Evolutionary conservation across 2,888 invertebrate genomes (phyloP).

Genomic region (Allophyes oxyacanthae): DNA sequence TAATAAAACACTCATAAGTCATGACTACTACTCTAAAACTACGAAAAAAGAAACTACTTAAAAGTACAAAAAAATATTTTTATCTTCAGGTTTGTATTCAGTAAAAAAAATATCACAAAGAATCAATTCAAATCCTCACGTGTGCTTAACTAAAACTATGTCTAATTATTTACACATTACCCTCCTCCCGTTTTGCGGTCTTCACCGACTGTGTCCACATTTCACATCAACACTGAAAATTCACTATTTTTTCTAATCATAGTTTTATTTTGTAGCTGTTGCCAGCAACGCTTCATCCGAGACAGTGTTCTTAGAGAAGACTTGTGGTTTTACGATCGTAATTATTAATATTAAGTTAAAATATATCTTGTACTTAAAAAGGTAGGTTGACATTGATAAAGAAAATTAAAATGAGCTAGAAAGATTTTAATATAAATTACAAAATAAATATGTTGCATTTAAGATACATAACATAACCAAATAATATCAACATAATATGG

Average conservation of each 20-base stretch:
- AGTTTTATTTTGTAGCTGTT: conserved; percentile 64
- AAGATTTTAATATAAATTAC: background rate
- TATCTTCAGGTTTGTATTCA: conserved; percentile 51
- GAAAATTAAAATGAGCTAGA: background rate
- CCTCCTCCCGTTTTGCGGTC: conserved; percentile 69
- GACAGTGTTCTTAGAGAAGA: conserved; percentile 84
- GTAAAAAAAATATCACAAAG: conserved; percentile 69
- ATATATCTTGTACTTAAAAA: too few relatives aligned
- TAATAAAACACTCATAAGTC: conserved; percentile 32
- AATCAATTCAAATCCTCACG: conserved; percentile 84
- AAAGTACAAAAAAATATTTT: conserved; percentile 30
- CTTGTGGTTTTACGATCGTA: conserved; percentile 35
- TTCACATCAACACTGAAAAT: conserved; percentile 68
- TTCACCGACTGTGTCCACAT: conserved; percentile 65
- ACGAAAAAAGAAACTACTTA: background rate
- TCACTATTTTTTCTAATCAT: conserved; percentile 71
- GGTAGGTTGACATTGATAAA: background rate
- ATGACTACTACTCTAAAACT: conserved; percentile 15
- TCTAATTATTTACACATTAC: conserved; percentile 79
- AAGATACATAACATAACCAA: too few relatives aligned
- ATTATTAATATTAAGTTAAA: background rate
- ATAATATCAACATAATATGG: too few relatives aligned
- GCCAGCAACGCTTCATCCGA: conserved; percentile 83
- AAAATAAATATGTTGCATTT: too few relatives aligned
- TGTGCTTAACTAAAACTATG: conserved; percentile 74